Percentiles rank a stretch among this genome's conserved stretches.
phyloP scores from a whole-genome alignment of 2,113 vertebrate genomes.

The Dasypus novemcinctus region DNA sequence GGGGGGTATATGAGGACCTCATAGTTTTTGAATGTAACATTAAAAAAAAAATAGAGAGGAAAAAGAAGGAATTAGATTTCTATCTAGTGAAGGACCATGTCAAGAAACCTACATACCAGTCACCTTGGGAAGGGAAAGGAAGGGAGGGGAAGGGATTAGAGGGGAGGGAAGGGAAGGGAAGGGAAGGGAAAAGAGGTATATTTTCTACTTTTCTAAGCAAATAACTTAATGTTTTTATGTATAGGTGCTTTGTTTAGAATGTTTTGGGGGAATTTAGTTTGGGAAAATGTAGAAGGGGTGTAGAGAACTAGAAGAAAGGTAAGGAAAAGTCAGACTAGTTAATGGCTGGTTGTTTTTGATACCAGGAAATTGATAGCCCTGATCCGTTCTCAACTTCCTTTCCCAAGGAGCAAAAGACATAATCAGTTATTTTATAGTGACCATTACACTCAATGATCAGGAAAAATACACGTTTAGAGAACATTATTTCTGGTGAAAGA shows the following conservation, averaged over 20 bases:
- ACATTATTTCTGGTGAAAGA: slow-evolving; percentile 44
- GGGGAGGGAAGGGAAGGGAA: neutral
- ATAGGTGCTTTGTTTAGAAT: neutral
- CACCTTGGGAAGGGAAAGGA: neutral
- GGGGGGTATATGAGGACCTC: too few species aligned
- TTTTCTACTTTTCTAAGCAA: slow-evolving; percentile 5
- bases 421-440: neutral
- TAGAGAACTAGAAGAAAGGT: neutral
- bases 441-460: neutral
- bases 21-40: too few species aligned
- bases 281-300: neutral
- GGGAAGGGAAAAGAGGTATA: neutral
- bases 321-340: neutral
- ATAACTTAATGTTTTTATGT: neutral
- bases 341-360: neutral
- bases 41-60: too few species aligned
- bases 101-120: neutral
- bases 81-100: neutral
- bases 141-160: neutral
- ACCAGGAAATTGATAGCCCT: neutral
- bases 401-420: neutral
- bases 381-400: neutral
- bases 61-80: neutral
- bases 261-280: neutral
- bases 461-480: neutral